These are phyloP conservation scores for Dicycla oo DNA, from an alignment of 2,888 invertebrate species.

Conservation along the genomic window DNA sequence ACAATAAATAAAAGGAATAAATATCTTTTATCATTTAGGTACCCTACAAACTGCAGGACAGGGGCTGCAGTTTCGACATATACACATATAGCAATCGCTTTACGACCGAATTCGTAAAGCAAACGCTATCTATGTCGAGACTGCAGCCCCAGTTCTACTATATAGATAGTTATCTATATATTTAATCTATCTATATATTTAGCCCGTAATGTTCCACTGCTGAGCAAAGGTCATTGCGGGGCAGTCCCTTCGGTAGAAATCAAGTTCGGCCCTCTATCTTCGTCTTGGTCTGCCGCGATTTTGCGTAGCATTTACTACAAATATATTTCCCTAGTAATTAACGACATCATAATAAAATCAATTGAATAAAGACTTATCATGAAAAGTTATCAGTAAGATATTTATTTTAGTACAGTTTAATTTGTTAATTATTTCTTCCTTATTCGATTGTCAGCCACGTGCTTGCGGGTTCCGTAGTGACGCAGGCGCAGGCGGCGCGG, in stretches of 20 bases:
- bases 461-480: neutral
- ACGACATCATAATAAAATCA: neutral
- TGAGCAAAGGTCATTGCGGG: neutral
- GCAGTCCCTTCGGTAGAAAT: neutral
- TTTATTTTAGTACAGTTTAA: neutral
- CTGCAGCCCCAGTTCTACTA: too few relatives aligned
- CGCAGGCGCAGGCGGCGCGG: neutral
- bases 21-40: neutral
- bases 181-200: neutral
- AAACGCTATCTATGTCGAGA: too few relatives aligned
- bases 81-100: too few relatives aligned
- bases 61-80: too few relatives aligned
- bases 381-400: neutral
- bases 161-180: neutral
- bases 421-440: conserved; percentile 16
- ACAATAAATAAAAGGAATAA: neutral
- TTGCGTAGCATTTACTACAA: neutral
- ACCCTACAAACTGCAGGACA: too few relatives aligned
- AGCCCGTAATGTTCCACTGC: neutral
- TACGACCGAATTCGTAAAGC: too few relatives aligned
- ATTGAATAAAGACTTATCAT: neutral
- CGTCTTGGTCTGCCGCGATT: neutral
- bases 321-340: neutral
- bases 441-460: neutral
- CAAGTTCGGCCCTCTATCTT: neutral